These are phyloP conservation scores for Archilochus colubris DNA, from an alignment of 2,113 vertebrate genomes.

Conservation along the genomic window DNA sequence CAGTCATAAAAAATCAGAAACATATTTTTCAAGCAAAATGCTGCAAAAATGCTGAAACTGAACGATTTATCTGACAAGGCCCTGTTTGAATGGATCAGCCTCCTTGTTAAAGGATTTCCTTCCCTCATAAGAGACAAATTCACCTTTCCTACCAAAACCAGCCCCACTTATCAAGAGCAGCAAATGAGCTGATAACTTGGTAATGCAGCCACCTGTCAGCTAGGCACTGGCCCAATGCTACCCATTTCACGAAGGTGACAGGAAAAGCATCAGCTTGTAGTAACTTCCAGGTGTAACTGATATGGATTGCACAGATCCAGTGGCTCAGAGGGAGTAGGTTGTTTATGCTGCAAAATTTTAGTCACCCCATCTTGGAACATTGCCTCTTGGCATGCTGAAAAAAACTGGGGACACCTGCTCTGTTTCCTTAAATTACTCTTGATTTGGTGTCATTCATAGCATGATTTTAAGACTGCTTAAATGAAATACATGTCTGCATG, in stretches of 20 bases:
- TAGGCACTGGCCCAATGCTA: neutral
- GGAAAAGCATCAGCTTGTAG: neutral
- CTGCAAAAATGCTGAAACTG: neutral
- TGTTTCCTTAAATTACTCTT: neutral
- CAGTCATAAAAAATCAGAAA: neutral
- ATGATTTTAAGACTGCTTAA: neutral
- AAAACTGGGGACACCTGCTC: neutral
- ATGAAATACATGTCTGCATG: neutral
- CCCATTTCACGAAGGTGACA: neutral
- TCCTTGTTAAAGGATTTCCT: neutral
- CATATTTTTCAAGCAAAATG: neutral
- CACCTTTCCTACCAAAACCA: conserved; percentile 1
- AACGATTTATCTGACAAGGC: neutral
- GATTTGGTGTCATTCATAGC: neutral
- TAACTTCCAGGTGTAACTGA: neutral
- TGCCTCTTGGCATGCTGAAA: neutral
- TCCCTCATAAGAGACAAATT: neutral
- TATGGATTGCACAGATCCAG: neutral
- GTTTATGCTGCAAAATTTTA: neutral
- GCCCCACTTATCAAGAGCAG: conserved; percentile 35
- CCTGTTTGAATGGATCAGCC: neutral
- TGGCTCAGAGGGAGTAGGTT: neutral
- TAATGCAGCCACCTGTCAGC: conserved; percentile 10
- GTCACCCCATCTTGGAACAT: neutral
- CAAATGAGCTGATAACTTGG: conserved; percentile 10